Percentiles rank a stretch among this genome's conserved stretches.
Conservation (phyloP, 2,888 invertebrate species). For the Abrostola tripartita region DNA sequence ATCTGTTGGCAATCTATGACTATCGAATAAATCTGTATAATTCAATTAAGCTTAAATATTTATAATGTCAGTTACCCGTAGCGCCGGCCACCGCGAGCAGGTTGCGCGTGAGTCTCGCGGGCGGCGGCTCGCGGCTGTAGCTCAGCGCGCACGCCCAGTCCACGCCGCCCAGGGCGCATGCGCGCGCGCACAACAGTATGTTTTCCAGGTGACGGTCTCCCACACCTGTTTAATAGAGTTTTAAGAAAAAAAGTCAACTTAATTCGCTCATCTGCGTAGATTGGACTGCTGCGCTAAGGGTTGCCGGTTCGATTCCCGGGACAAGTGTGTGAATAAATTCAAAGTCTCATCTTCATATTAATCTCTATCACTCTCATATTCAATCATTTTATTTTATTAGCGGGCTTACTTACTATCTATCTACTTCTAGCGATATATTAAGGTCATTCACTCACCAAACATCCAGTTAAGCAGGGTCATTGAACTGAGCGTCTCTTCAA, state of each 20-base stretch:
- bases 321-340: too few relatives aligned
- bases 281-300: background rate
- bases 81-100: conserved; percentile 62
- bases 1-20: too few relatives aligned
- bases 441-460: conserved; percentile 64
- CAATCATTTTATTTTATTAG: too few relatives aligned
- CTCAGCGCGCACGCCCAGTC: conserved; percentile 70
- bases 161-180: conserved; percentile 65
- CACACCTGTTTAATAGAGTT: conserved; percentile 61
- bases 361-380: too few relatives aligned
- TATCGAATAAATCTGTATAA: too few relatives aligned
- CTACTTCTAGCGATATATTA: background rate
- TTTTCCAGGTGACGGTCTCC: conserved; percentile 78
- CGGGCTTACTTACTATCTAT: too few relatives aligned
- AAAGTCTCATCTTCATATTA: too few relatives aligned
- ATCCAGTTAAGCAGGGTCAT: conserved; percentile 71
- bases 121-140: conserved; percentile 66
- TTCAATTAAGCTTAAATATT: too few relatives aligned
- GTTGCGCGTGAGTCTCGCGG: conserved; percentile 69
- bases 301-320: too few relatives aligned
- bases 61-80: conserved; percentile 54
- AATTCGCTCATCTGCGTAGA: too few relatives aligned
- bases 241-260: too few relatives aligned
- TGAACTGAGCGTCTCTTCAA: conserved; percentile 62
- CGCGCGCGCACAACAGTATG: conserved; percentile 57